Evolutionary conservation across 1,140 invertebrate species (phyloP).

Genomic region (Drosophila bocqueti): DNA sequence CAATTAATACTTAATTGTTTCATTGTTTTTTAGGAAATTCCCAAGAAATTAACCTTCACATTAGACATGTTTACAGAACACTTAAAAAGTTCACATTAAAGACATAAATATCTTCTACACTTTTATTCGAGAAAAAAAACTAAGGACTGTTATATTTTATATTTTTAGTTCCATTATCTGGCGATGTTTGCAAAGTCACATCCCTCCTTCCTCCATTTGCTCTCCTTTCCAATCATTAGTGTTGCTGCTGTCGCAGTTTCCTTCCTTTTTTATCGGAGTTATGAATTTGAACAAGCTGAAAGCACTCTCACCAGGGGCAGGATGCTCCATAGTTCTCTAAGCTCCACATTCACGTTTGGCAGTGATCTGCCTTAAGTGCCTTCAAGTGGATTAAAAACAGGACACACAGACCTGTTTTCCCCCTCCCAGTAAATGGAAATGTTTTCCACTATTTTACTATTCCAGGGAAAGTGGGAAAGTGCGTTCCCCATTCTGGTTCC

Average conservation of each 20-base stretch:
- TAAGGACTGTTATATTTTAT: too few relatives aligned
- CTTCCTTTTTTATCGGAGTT: constrained; percentile 30
- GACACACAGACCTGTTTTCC: constrained; percentile 21
- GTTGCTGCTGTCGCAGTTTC: constrained; percentile 15
- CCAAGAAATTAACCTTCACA: too few relatives aligned
- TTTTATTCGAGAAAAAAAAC: too few relatives aligned
- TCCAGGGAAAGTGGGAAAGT: constrained; percentile 14
- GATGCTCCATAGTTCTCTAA: constrained; percentile 8
- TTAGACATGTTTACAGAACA: background rate
- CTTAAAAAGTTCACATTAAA: too few relatives aligned
- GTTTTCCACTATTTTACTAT: constrained; percentile 58
- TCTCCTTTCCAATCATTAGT: constrained; percentile 13
- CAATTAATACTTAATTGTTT: too few relatives aligned
- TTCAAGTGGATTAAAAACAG: constrained; percentile 78
- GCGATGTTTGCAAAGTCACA: too few relatives aligned
- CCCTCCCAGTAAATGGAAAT: constrained; percentile 51
- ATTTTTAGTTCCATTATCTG: background rate
- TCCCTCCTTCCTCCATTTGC: background rate
- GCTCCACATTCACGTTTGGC: constrained; percentile 54
- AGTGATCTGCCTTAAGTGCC: constrained; percentile 65
- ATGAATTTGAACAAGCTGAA: constrained; percentile 59
- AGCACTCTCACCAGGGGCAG: constrained; percentile 1
- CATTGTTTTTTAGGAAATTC: too few relatives aligned
- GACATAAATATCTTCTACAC: too few relatives aligned
- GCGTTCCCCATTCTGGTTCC: constrained; percentile 1